Base-by-base conservation (phyloP, 2,888 invertebrate species). In the Chymomyza amoena region DNA sequence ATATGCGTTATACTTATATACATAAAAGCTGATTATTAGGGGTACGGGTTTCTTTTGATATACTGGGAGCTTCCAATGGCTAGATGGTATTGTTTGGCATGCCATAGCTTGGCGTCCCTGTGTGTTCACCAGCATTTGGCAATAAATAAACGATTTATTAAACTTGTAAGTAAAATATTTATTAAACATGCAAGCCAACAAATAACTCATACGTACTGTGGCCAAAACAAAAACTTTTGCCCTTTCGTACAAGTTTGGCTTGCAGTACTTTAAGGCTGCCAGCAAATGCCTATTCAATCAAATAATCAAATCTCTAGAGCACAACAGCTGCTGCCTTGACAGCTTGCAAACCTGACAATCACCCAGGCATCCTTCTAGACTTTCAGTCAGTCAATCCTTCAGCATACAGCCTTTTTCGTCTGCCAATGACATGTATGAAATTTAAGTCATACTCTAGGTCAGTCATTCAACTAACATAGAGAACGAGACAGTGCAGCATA, bases 81-180 rank as follows among this genome's bases (percentile, higher is more conserved):
- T 6, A 36, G 36, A 6, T 45, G 10, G 39, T 45, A 45, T 45
- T 10, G 39, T 13, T 13, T 13, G 13, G 13, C 39, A 45, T 45
- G 39, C 39, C 39, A 45, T 45, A 13, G 13, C 13, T 9, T 15
- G 9, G 59, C n/a, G n/a, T 4, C 15, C 6, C 4, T 59, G 32
- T n/a, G 32, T 15, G 32, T 10, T 15, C 32, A 15, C 9, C 16
- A 15, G 28, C 60, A 10, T 25, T 13, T 57, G 65, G 73, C 68
- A 73, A 73, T 73, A 73, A 73, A 73, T 73, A 73, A 73, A 73
- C 74, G 73, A 73, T 73, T 73, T 73, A 68, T 73, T 73, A 73
- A 68, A 65, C 69, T 64, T 74, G 66, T 72, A 73, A 67, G 73
- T 45, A 45, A 45, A 13, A 13, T 45, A 45, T 45, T 45, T 13